phyloP scores from a whole-genome alignment of 2,797 vertebrate species.

The Galagoides demidoff region DNA sequence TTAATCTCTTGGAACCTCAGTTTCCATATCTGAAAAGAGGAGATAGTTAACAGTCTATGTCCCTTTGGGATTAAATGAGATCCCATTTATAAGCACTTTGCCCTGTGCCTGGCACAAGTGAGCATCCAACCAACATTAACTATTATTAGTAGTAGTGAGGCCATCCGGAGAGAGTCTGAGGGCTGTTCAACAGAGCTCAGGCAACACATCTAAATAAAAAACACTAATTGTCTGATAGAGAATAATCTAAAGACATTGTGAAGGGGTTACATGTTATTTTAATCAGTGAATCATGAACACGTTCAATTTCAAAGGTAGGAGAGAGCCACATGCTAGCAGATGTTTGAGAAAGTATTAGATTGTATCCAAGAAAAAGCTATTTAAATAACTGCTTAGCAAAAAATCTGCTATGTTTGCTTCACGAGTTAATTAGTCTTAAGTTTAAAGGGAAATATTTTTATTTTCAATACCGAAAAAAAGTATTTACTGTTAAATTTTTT shows the following conservation, averaged over 20 bases:
- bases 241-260: constrained; percentile 1
- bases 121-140: neutral
- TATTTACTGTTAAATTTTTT: neutral
- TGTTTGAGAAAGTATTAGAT: constrained; percentile 48
- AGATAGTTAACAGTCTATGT: neutral
- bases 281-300: constrained; percentile 40
- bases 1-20: constrained; percentile 7
- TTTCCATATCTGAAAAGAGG: constrained; percentile 11
- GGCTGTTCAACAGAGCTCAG: constrained; percentile 14
- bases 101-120: neutral
- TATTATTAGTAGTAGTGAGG: neutral
- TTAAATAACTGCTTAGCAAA: constrained; percentile 8
- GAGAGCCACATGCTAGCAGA: constrained; percentile 52
- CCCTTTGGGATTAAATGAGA: neutral
- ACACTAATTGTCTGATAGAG: constrained; percentile 47
- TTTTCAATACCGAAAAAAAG: constrained; percentile 48
- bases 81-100: neutral
- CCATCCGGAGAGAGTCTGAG: neutral
- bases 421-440: constrained; percentile 15
- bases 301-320: constrained; percentile 62
- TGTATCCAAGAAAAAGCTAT: neutral
- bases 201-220: constrained; percentile 70
- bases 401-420: neutral
- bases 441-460: neutral
- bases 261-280: constrained; percentile 64